A percentile compares a stretch with the other conserved stretches of the same genome.
phyloP scores from a whole-genome alignment of 2,113 vertebrate genomes.

The Erpornis zantholeuca region DNA sequence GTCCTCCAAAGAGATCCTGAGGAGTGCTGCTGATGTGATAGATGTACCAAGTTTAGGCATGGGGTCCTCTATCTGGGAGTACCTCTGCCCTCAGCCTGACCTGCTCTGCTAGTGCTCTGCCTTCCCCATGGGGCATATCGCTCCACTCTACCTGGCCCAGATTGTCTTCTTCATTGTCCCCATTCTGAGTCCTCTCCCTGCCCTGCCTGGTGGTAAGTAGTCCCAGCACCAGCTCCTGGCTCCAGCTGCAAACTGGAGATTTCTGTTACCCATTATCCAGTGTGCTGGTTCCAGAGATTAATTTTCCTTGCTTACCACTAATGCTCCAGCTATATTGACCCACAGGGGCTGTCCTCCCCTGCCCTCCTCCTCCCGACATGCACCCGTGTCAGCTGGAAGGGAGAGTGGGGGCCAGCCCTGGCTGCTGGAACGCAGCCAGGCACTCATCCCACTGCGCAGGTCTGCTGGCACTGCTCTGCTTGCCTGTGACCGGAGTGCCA shows the following conservation, averaged over 20 bases:
- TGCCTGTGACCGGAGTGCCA: neutral
- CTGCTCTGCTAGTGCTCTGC: neutral
- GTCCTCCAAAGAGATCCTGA: neutral
- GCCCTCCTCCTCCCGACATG: slow-evolving; percentile 21
- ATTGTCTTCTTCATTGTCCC: neutral
- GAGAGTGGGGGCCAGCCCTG: neutral
- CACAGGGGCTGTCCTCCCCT: neutral
- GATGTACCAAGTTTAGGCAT: neutral
- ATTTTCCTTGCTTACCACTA: slow-evolving; percentile 40
- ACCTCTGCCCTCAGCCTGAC: neutral
- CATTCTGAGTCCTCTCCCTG: neutral
- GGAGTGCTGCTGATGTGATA: neutral
- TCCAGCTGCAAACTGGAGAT: neutral
- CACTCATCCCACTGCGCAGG: neutral
- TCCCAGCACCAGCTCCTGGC: neutral
- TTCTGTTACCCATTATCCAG: slow-evolving; percentile 29
- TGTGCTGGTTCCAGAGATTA: slow-evolving; percentile 13
- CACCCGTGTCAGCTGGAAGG: neutral
- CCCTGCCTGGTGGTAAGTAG: neutral
- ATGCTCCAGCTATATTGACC: slow-evolving; percentile 32
- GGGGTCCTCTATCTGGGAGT: neutral
- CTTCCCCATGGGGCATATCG: neutral
- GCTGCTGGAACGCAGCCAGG: neutral
- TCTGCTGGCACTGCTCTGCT: neutral
- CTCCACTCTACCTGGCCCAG: neutral